Base-by-base conservation (phyloP, 2,113 vertebrate genomes). In the Micronisus gabar region DNA sequence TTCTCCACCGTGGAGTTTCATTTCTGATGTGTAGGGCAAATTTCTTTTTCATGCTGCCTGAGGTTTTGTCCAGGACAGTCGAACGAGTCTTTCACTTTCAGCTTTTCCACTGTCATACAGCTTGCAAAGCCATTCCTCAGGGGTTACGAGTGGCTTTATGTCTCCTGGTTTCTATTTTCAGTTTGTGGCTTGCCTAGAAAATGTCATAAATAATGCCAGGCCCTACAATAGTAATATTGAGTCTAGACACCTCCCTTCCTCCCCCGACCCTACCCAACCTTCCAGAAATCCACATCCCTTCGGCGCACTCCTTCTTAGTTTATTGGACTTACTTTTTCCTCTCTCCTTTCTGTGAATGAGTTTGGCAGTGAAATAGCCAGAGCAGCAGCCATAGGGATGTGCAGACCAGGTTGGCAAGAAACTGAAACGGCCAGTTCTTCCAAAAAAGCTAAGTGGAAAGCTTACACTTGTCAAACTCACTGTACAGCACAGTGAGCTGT, bases 161-260 rank as follows among this genome's bases (percentile, higher is more conserved):
- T 96, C 96, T 96, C 93, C 96, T 91, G 87, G 94, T 93, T 97
- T 97, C 94, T 96, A 95, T 95, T 96, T 97, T 85, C 94, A 94
- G 81, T 86, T 88, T 95, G 95, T 86, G 89, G 91, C 95, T 96
- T 96, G 97, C 95, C 96, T 93, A 96, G 91, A 94, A 96, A 97
- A 96, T 97, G 96, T 96, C 94, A 94, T 95, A 96, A 97, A 97
- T 97, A 95, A 96, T 97, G 94, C 94, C 93, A 96, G 96, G 89
- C 96, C 34, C 91, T 95, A 96, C 95, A 97, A 97, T 96, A 96
- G 94, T 81, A 94, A 97, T 97, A 96, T 85, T 96, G 95, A 97
- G 95, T 97, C 96, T 97, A 97, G 94, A 97, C 95, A 93, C 94
- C 95, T 97, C 97, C 94, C 94, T 97, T 96, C 94, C 96, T 97